A percentile compares a stretch with the other conserved stretches of the same genome.
Evolutionary conservation across 2,113 vertebrate genomes (phyloP).

Genomic region (Nestor notabilis): DNA sequence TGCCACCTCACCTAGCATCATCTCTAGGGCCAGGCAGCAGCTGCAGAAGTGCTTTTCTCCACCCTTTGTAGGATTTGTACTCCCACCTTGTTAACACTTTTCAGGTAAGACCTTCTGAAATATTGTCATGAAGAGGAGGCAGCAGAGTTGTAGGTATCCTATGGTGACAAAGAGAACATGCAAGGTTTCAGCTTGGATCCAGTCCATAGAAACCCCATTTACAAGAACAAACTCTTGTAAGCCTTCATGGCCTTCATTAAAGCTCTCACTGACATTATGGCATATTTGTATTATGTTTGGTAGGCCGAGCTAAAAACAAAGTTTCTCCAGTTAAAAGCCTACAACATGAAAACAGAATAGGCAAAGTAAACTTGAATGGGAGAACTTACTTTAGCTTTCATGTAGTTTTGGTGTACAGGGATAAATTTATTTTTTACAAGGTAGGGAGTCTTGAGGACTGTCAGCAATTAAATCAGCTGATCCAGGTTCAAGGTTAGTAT

Average conservation of each 20-base stretch:
- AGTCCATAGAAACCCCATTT: neutral
- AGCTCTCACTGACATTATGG: neutral
- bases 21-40: neutral
- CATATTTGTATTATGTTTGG: neutral
- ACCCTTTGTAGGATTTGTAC: neutral
- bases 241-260: neutral
- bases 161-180: accelerated
- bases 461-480: neutral
- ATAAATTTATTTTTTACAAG: neutral
- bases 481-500: neutral
- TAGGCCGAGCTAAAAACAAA: neutral
- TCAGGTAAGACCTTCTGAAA: neutral
- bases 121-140: accelerated
- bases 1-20: neutral
- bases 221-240: neutral
- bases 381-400: neutral
- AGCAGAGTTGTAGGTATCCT: neutral
- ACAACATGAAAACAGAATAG: neutral
- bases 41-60: neutral
- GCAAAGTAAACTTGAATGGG: neutral
- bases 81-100: neutral
- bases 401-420: neutral
- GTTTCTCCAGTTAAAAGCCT: neutral
- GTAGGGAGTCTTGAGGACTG: neutral
- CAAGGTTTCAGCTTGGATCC: neutral